Percentiles rank a stretch among this genome's conserved stretches.
These are phyloP conservation scores for Amphilophus citrinellus DNA, from an alignment of 2,113 vertebrate species.

Conservation along the genomic window DNA sequence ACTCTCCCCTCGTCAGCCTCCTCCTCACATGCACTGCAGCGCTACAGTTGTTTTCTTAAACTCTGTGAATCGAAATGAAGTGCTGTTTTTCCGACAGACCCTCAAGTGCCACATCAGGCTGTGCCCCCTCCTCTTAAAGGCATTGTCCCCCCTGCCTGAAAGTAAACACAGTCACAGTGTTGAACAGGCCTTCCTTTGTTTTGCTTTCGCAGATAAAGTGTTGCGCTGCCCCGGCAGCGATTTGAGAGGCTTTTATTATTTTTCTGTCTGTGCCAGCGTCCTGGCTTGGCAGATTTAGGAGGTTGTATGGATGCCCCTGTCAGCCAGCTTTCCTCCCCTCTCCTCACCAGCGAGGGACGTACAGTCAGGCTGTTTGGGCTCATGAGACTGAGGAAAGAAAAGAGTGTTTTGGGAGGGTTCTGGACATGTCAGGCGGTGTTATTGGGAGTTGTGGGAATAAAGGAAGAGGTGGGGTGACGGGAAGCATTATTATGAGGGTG, in stretches of 20 bases:
- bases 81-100: slow-evolving; percentile 30
- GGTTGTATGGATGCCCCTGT: slow-evolving; percentile 56
- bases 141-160: slow-evolving; percentile 64
- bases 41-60: slow-evolving; percentile 61
- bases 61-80: slow-evolving; percentile 62
- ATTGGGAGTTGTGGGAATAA: slow-evolving; percentile 60
- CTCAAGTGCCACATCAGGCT: slow-evolving; percentile 63
- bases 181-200: slow-evolving; percentile 71
- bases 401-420: slow-evolving; percentile 36
- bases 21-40: background rate
- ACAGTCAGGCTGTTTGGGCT: slow-evolving; percentile 9
- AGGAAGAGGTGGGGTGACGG: slow-evolving; percentile 54
- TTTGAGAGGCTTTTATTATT: slow-evolving; percentile 56
- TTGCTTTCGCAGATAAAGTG: slow-evolving; percentile 67
- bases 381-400: slow-evolving; percentile 32
- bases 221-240: slow-evolving; percentile 17
- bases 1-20: slow-evolving; percentile 3
- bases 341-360: slow-evolving; percentile 8
- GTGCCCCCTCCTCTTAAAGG: slow-evolving; percentile 53
- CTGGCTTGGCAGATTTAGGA: slow-evolving; percentile 69
- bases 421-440: slow-evolving; percentile 49
- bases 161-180: slow-evolving; percentile 61
- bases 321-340: slow-evolving; percentile 57
- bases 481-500: slow-evolving; percentile 25
- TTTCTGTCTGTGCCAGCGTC: slow-evolving; percentile 62